Base-by-base conservation (phyloP, 2,113 vertebrate genomes). In the Desmodus rotundus region DNA sequence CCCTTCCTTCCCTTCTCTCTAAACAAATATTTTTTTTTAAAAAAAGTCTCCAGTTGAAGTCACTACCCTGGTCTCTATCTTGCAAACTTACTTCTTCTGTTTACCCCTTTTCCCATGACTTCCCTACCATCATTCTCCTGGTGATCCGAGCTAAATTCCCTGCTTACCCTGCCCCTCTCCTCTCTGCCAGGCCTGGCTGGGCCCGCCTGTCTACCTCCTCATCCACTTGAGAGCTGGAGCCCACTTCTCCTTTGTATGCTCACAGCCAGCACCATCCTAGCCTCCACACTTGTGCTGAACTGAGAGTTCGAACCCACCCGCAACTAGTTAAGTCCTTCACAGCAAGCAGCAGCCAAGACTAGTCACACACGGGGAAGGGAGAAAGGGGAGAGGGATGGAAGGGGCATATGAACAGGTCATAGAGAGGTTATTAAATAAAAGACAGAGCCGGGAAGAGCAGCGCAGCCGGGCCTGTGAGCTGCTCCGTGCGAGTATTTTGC, bases 341-440 rank as follows among this genome's bases (percentile, higher is more conserved):
- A 14, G 52, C 31, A 67, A 90, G 81, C 33, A 41, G 45, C 10
- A 19, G 94, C 73, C 96, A 68, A 2, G 68, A 54, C 31, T 50
- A 43, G 56, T 63, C 33, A 78, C 80, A 91, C 89, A 70, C 15
- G 73, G 58, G 77, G 63, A 13, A 68, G 80, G 84, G 38, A 6
- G 72, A 89, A 41, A 54, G 9, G 36, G 13, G 67, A 92, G 80
- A 33, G 10, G 68, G 63, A 50, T 70, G 89, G 28, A 54, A 63
- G 43, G 80, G 80, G 92, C 68, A 2, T 0, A 0, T 5, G 63
- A 93, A 83, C 6, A 83, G 85, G 84, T 87, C 83, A 81, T 3
- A 94, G 81, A 17, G 73, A 96, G 45, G 47, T 61, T 54, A 95
- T 36, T 87, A 94, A 97, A 82, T 22, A 88, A 38, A 8, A 24